Evolutionary conservation across 2,113 vertebrate species (phyloP).

Genomic region (Gasterosteus nipponicus): DNA sequence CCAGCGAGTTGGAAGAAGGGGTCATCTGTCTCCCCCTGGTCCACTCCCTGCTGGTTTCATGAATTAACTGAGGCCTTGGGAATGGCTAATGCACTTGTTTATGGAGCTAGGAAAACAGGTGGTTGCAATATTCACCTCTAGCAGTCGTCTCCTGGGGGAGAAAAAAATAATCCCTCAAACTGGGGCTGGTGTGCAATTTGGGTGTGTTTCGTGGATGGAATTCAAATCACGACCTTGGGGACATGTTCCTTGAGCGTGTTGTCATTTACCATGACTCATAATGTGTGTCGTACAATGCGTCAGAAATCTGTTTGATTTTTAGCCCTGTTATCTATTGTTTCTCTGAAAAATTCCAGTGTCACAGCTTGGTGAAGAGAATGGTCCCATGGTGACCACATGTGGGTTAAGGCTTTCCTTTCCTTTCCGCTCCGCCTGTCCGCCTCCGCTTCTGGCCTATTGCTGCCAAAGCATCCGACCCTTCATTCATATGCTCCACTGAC

Average conservation of each 20-base stretch:
- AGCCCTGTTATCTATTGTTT: not conserved
- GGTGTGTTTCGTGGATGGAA: constrained; percentile 28
- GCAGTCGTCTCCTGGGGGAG: constrained; percentile 35
- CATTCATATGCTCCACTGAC: constrained; percentile 54
- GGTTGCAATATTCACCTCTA: constrained; percentile 45
- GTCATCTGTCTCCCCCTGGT: constrained; percentile 40
- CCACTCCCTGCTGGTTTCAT: constrained; percentile 59
- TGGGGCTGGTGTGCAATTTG: constrained; percentile 14
- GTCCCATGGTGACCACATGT: not conserved
- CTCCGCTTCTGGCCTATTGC: constrained; percentile 4
- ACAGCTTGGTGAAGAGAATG: not conserved
- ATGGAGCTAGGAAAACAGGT: constrained; percentile 46
- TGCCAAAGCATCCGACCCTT: constrained; percentile 36
- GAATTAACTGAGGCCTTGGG: constrained; percentile 57
- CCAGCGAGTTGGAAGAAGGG: constrained; percentile 44
- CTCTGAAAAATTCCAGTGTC: not conserved
- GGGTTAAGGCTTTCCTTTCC: constrained; percentile 20
- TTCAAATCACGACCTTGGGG: constrained; percentile 37
- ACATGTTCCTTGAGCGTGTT: not conserved
- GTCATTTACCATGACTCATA: not conserved
- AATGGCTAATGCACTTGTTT: constrained; percentile 60
- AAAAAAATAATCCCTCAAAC: constrained; percentile 30
- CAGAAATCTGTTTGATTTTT: not conserved
- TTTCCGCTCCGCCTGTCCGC: constrained; percentile 10
- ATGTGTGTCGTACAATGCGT: not conserved